Evolutionary conservation across 2,888 invertebrate species (phyloP), one percentile per base, ranked within the genome.

Genomic region (Ephialtes manifestator): DNA sequence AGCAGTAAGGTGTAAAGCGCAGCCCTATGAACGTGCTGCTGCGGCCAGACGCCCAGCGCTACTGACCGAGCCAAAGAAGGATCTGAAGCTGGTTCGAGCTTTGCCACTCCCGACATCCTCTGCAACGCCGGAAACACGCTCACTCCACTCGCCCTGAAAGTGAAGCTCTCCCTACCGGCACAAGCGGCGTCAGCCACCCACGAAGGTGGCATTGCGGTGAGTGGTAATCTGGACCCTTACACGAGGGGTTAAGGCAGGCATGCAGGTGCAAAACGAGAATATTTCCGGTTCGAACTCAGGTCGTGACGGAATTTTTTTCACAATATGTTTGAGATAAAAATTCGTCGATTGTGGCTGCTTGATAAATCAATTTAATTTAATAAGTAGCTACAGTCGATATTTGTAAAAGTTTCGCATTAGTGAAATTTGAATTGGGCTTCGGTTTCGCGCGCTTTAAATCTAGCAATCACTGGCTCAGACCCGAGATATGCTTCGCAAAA

Each of bases 41-140:
- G 90, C 91, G 90, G 90, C 88, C 90, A 90, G 88, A 87, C 89
- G 89, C 91, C 89, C 88, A 89, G 90, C 90, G 89, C 89, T 91
- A 92, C 91, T 91, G 92, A 89, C 85, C 86, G 81, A 80, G 82
- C 87, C 86, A 87, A 88, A 86, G 87, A 88, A 86, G 78, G 86
- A 78, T 74, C 74, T 80, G 74, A 80, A 75, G 81, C 82, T 82
- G 76, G 87, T 86, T 83, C 80, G 86, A 85, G 86, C 87, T 87
- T 83, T 74, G 72, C 70, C 76, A 58, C 75, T 53, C 71, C 77
- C 63, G 58, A 60, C 46, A 43, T 65, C 31, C 75, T 20, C 71
- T n/a, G 60, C 82, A 55, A 46, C 48, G 28, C 48, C 20, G 43
- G 58, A 46, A 53, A 75, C 60, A 46, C 65, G 35, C 46, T 72